A percentile compares a stretch with the other conserved stretches of the same genome.
Conservation (phyloP, 2,888 invertebrate genomes). For the Hemithea aestivaria region DNA sequence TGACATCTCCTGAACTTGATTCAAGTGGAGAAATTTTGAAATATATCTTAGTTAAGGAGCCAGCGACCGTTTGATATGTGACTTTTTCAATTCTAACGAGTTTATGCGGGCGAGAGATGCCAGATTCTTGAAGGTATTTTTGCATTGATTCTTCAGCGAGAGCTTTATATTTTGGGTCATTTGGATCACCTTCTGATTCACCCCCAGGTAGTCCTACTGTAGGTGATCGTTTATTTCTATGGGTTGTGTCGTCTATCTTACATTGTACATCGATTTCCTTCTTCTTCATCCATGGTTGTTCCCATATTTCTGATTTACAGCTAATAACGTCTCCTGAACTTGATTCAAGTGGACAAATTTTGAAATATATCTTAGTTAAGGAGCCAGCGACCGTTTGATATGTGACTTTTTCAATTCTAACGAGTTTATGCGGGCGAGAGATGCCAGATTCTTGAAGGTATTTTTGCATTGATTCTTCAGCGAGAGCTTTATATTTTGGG, state of each 20-base stretch:
- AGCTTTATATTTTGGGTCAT: conserved; percentile 26
- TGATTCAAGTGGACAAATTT: conserved; percentile 6
- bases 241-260: conserved; percentile 13
- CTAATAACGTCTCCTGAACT: conserved; percentile 14
- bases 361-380: conserved; percentile 34
- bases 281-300: conserved; percentile 31
- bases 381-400: conserved; percentile 69
- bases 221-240: conserved; percentile 15
- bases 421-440: conserved; percentile 30
- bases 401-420: conserved; percentile 51
- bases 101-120: conserved; percentile 21
- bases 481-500: conserved; percentile 32
- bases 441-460: conserved; percentile 29
- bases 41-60: conserved; percentile 68
- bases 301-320: conserved; percentile 39
- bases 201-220: conserved; percentile 28
- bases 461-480: conserved; percentile 34
- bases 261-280: conserved; percentile 36
- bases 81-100: conserved; percentile 53
- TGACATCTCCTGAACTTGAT: conserved; percentile 35
- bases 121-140: conserved; percentile 31
- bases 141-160: conserved; percentile 38
- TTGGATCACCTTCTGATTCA: not conserved
- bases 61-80: conserved; percentile 66
- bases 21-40: conserved; percentile 71